Evolutionary conservation across 2,888 invertebrate genomes (phyloP), one percentile per base, ranked within the genome.

Genomic region (Lucinisca nassula): DNA sequence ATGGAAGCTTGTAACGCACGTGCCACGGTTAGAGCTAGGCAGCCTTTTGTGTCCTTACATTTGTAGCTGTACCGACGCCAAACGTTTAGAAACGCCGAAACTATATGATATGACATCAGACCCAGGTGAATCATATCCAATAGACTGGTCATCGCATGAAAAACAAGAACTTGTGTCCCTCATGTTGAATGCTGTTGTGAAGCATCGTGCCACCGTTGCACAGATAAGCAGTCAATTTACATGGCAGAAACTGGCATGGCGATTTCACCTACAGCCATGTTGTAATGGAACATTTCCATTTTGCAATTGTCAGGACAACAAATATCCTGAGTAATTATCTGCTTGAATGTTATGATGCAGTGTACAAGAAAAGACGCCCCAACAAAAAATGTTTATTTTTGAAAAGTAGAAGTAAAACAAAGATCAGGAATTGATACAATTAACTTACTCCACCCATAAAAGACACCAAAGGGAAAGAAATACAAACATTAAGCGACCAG

Each of bases 71-170:
- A 87, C 84, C 72, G 89, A 90, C 14, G 94, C 95, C 17, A 67
- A 89, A 55, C 91, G 95, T 6, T 96, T 97, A 77, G 92, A 96
- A 72, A 96, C 96, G 3, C 97, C 97, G 12, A 90, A 96, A 24
- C 91, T 97, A 12, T 97, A 95, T 89, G 96, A 97, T 82, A 92
- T 97, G 76, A 95, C 94, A 30, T 90, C 92, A 55, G 97, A 97
- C 92, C 96, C 96, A 0, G 95, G 94, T n/a, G 97, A 97, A 91
- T 92, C 91, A 35, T 94, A 94, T 70, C 95, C 96, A 30, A 90
- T 96, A 12, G 92, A 94, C 72, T 37, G 21, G n/a, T 75, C 79
- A 3, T 76, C 90, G 61, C 83, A 84, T 21, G 70, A 89, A 74
- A 82, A 91, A 72, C 81, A 74, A 32, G 81, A 89, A 10, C 72